A percentile compares a stretch with the other conserved stretches of the same genome.
Conservation (phyloP, 2,113 vertebrate species). For the sheep (Ovis aries) region DNA sequence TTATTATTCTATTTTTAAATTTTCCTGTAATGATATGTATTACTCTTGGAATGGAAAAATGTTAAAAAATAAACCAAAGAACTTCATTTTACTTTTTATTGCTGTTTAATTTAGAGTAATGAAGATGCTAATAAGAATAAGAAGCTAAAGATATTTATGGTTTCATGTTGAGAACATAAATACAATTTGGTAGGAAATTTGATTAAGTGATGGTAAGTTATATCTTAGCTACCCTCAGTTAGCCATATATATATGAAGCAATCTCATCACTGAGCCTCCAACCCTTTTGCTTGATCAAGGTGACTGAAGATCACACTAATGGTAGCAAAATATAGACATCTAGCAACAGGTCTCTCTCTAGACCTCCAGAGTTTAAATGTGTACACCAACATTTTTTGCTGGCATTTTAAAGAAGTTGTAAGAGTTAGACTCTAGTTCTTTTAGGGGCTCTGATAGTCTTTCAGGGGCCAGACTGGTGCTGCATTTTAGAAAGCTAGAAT, state of each 20-base stretch:
- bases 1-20: not conserved
- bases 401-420: not conserved
- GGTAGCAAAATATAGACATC: not conserved
- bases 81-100: not conserved
- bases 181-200: not conserved
- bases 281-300: not conserved
- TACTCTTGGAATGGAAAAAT: not conserved
- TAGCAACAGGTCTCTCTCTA: not conserved
- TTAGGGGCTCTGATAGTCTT: not conserved
- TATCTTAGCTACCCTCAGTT: not conserved
- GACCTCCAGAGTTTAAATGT: not conserved
- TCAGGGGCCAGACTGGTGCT: not conserved
- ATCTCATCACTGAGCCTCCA: not conserved
- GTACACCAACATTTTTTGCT: not conserved
- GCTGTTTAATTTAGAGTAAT: not conserved
- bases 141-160: conserved; percentile 7
- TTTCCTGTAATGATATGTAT: not conserved
- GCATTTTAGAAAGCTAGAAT: not conserved
- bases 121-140: not conserved
- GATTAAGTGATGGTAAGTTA: not conserved
- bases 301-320: not conserved
- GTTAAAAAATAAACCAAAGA: not conserved
- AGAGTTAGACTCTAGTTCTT: not conserved
- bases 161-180: not conserved
- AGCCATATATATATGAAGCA: not conserved